Evolutionary conservation across 2,113 vertebrate genomes (phyloP).

Genomic region (Microcebus griseorufus): DNA sequence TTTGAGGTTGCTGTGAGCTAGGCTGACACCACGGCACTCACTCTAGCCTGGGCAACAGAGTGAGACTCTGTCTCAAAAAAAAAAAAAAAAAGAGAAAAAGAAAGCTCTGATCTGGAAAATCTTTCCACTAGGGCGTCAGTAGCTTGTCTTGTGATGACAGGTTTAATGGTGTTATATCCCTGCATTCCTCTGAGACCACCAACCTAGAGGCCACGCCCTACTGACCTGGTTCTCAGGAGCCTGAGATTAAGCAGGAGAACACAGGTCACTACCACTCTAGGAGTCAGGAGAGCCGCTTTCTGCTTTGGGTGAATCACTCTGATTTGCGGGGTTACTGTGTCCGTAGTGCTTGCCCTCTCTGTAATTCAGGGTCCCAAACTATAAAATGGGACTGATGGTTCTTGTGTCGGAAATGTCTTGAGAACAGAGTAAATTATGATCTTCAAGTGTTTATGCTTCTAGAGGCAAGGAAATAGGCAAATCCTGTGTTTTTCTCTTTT

Average conservation of each 20-base stretch:
- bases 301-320: neutral
- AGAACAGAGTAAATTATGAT: neutral
- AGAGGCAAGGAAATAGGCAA: neutral
- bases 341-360: neutral
- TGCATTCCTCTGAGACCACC: constrained; percentile 50
- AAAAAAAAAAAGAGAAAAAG: no score
- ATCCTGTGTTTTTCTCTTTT: neutral
- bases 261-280: neutral
- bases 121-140: neutral
- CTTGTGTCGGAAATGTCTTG: neutral
- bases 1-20: no score
- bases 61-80: no score
- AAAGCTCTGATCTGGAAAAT: constrained; percentile 43
- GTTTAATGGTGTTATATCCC: neutral
- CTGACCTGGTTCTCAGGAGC: neutral
- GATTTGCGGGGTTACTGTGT: neutral
- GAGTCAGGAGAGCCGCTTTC: neutral
- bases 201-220: neutral
- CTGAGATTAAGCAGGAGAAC: neutral
- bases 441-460: neutral
- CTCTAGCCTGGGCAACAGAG: no score
- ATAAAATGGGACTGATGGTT: neutral
- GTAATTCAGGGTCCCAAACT: neutral
- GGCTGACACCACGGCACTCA: no score
- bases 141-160: constrained; percentile 22